phyloP scores from a whole-genome alignment of 1,140 invertebrate species.

The Drosophila pseudoobscura region DNA sequence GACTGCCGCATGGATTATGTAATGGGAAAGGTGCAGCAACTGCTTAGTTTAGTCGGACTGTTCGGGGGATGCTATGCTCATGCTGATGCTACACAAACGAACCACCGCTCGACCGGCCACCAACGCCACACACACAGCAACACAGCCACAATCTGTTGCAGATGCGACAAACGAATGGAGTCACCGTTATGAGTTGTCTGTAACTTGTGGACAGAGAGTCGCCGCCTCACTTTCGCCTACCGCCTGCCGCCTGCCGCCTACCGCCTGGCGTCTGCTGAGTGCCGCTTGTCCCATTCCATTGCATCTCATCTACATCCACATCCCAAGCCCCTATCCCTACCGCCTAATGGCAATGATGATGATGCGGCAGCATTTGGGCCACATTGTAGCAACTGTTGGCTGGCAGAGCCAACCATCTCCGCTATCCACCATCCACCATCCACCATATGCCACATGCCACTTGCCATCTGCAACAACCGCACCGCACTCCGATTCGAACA shows the following conservation, averaged over 20 bases:
- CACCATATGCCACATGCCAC: neutral
- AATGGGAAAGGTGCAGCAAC: constrained; percentile 49
- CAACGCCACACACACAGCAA: neutral
- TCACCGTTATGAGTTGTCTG: constrained; percentile 39
- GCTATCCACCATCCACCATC: neutral
- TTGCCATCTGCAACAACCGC: constrained; percentile 22
- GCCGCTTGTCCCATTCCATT: neutral
- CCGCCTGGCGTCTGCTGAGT: constrained; percentile 2
- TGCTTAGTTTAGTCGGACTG: constrained; percentile 11
- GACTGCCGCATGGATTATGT: constrained; percentile 29
- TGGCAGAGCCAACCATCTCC: neutral
- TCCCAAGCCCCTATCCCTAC: constrained; percentile 9
- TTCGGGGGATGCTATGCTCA: constrained; percentile 15
- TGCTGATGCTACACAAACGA: constrained; percentile 29
- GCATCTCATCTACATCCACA: neutral
- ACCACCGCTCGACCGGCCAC: constrained; percentile 19
- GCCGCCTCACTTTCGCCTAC: constrained; percentile 18
- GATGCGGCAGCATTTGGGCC: constrained; percentile 57
- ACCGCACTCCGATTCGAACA: constrained; percentile 1
- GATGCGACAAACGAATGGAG: constrained; percentile 42
- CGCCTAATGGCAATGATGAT: constrained; percentile 36
- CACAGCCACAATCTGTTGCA: constrained; percentile 25
- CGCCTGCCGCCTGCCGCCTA: neutral
- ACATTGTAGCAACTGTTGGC: constrained; percentile 29
- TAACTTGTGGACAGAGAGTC: constrained; percentile 5